phyloP scores from a whole-genome alignment of 2,113 vertebrate species.

The Oryzias celebensis region DNA sequence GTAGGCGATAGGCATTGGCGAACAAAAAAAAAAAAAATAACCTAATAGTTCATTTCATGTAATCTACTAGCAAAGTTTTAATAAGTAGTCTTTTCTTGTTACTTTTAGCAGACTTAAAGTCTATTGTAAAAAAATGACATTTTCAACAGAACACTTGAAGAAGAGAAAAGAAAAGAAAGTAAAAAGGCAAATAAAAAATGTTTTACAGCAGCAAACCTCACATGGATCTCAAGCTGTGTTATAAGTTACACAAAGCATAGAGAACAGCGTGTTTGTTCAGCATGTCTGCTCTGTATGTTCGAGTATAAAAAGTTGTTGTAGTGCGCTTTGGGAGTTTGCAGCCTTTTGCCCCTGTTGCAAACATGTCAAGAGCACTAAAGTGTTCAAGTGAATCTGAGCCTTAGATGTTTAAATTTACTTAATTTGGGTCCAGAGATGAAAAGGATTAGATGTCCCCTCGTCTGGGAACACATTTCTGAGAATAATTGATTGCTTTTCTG shows the following conservation, averaged over 20 bases:
- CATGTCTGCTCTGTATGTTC: slow-evolving; percentile 1
- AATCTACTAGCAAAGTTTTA: too few species aligned
- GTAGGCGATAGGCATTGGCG: slow-evolving; percentile 1
- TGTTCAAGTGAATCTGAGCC: slow-evolving; percentile 29
- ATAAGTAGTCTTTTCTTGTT: neutral
- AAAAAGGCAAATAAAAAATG: slow-evolving; percentile 21
- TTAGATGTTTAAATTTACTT: slow-evolving; percentile 32
- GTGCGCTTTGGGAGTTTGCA: neutral
- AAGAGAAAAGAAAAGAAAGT: slow-evolving; percentile 20
- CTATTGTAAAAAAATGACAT: neutral
- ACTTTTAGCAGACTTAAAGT: neutral
- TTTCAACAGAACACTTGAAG: slow-evolving; percentile 3
- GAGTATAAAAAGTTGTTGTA: slow-evolving; percentile 4
- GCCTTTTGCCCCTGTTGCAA: slow-evolving; percentile 2
- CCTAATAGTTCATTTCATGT: too few species aligned
- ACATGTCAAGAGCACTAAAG: slow-evolving; percentile 24
- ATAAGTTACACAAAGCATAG: slow-evolving; percentile 15
- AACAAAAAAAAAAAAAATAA: too few species aligned
- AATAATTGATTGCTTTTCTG: slow-evolving; percentile 59
- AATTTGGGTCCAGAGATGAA: slow-evolving; percentile 32
- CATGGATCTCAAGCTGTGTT: slow-evolving; percentile 41
- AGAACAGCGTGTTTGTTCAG: slow-evolving; percentile 25
- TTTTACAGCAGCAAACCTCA: slow-evolving; percentile 37
- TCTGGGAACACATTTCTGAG: slow-evolving; percentile 46
- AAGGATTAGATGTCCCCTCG: slow-evolving; percentile 50